Percentiles rank a stretch among this genome's conserved stretches.
Evolutionary conservation across 2,113 vertebrate genomes (phyloP).

Genomic region (Rhipidura dahli): DNA sequence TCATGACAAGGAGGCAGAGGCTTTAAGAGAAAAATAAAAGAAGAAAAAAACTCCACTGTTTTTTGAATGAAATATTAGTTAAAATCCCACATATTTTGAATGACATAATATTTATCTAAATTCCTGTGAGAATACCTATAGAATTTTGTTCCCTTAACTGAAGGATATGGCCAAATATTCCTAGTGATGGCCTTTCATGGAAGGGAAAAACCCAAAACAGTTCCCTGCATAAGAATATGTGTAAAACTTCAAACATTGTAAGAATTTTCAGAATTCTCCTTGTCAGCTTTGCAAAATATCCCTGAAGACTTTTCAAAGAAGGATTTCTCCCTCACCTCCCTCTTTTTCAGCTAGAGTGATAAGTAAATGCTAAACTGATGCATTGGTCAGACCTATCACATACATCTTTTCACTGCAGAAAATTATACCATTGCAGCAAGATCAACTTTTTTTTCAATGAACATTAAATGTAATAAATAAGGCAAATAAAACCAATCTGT

Average conservation of each 20-base stretch:
- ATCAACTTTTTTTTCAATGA: not conserved
- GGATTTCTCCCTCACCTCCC: not conserved
- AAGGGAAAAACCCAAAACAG: not conserved
- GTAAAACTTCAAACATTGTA: not conserved
- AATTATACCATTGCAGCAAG: not conserved
- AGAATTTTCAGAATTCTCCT: not conserved
- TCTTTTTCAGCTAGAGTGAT: not conserved
- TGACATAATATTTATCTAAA: not conserved
- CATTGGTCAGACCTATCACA: not conserved
- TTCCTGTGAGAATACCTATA: not conserved
- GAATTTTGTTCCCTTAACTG: not conserved
- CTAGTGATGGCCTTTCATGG: not conserved
- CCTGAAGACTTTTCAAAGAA: not conserved
- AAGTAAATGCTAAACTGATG: not conserved
- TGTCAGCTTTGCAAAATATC: not conserved
- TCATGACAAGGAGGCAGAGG: slow-evolving; percentile 89
- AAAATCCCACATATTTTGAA: not conserved
- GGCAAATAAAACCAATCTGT: not conserved
- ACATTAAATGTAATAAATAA: not conserved
- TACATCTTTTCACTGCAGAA: not conserved
- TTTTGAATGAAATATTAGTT: not conserved
- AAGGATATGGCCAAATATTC: not conserved
- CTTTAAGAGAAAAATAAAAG: slow-evolving; percentile 68
- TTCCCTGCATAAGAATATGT: not conserved
- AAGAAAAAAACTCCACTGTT: not conserved